phyloP scores from a whole-genome alignment of 2,113 vertebrate genomes.

The Chloropsis cyanopogon region DNA sequence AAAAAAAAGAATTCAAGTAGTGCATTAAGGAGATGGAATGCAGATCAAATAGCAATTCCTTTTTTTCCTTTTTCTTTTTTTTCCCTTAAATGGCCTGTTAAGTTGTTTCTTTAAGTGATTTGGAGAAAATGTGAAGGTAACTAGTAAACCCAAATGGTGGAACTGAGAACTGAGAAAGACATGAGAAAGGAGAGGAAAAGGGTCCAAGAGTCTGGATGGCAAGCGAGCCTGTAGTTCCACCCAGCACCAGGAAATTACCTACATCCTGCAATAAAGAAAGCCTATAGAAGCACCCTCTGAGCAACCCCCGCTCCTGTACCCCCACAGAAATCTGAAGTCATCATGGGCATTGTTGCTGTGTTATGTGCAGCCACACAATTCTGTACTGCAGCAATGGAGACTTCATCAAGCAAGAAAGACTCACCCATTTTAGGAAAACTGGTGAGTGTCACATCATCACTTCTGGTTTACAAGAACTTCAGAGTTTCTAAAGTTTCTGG shows the following conservation, averaged over 20 bases:
- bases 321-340: not conserved
- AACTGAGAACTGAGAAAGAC: not conserved
- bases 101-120: not conserved
- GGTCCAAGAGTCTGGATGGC: not conserved
- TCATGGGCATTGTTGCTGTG: not conserved
- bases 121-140: not conserved
- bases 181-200: not conserved
- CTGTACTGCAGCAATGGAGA: not conserved
- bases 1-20: not conserved
- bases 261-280: not conserved
- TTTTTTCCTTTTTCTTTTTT: not conserved
- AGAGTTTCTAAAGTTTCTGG: not conserved
- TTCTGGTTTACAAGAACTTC: not conserved
- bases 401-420: not conserved
- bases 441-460: conserved; percentile 44
- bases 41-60: not conserved
- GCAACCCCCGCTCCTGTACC: not conserved
- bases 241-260: not conserved
- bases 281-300: not conserved
- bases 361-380: not conserved
- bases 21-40: not conserved
- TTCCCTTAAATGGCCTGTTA: not conserved
- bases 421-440: conserved; percentile 73
- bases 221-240: not conserved
- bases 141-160: not conserved